Evolutionary conservation across 2,113 vertebrate species (phyloP).

Genomic region (Pachypanchax playfairii): DNA sequence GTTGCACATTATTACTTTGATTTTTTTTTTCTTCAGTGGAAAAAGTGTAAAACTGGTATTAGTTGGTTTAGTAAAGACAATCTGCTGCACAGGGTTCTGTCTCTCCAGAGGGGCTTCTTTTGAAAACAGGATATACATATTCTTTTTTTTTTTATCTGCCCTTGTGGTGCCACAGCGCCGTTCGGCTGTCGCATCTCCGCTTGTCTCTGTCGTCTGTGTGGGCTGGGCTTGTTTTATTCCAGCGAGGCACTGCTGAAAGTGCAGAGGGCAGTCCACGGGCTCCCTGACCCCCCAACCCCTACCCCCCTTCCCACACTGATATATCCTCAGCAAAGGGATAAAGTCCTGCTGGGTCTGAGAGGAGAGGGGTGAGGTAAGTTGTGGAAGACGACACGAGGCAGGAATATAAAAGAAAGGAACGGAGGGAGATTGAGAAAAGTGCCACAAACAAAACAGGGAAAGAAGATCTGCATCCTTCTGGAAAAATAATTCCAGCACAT

Average conservation of each 20-base stretch:
- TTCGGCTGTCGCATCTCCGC: constrained; percentile 62
- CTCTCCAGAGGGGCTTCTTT: constrained; percentile 67
- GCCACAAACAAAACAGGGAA: constrained; percentile 15
- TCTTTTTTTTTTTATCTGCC: constrained; percentile 47
- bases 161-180: constrained; percentile 40
- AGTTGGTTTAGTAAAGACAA: constrained; percentile 43
- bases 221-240: constrained; percentile 47
- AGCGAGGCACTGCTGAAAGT: constrained; percentile 49
- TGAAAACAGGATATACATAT: constrained; percentile 71
- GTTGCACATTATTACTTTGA: constrained; percentile 63
- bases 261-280: constrained; percentile 58
- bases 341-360: constrained; percentile 32
- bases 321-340: constrained; percentile 41
- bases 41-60: constrained; percentile 43
- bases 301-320: constrained; percentile 23
- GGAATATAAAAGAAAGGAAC: constrained; percentile 18
- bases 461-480: constrained; percentile 11
- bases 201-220: constrained; percentile 54
- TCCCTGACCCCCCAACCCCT: constrained; percentile 34
- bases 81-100: constrained; percentile 59
- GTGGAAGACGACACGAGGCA: constrained; percentile 11
- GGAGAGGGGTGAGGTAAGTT: constrained; percentile 56
- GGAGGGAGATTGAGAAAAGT: constrained; percentile 14
- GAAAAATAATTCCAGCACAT: constrained; percentile 30
- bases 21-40: constrained; percentile 29